Evolutionary conservation across 2,888 invertebrate species (phyloP).

Genomic region (Tricholauxania praeusta): DNA sequence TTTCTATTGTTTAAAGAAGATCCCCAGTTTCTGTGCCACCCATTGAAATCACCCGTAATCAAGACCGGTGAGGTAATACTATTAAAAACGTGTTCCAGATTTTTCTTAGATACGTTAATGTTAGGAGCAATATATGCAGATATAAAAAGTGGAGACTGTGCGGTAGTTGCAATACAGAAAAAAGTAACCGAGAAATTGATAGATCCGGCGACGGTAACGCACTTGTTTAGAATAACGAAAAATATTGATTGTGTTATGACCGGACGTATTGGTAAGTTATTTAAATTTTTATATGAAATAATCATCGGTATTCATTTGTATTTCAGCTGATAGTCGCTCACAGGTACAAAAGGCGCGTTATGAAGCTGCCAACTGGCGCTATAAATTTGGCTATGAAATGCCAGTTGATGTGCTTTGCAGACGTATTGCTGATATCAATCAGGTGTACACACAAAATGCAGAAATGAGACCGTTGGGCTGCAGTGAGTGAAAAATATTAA

Average conservation of each 20-base stretch:
- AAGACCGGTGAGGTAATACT: too few relatives aligned
- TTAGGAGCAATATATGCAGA: too few relatives aligned
- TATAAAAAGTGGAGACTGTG: constrained; percentile 92
- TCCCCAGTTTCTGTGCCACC: too few relatives aligned
- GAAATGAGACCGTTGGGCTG: constrained; percentile 99
- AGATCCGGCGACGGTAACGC: constrained; percentile 92
- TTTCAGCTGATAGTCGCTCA: constrained; percentile 90
- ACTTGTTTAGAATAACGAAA: constrained; percentile 90
- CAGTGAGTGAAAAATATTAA: constrained; percentile 68
- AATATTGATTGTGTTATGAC: constrained; percentile 95
- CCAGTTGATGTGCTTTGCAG: constrained; percentile 94
- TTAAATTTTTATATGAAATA: neutral
- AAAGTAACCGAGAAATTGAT: constrained; percentile 98
- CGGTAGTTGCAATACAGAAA: constrained; percentile 98
- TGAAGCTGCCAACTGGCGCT: constrained; percentile 97
- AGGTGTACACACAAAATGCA: constrained; percentile 99
- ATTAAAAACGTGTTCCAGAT: too few relatives aligned
- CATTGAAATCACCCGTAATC: too few relatives aligned
- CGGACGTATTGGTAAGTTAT: constrained; percentile 88
- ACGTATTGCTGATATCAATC: constrained; percentile 94
- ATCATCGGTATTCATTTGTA: neutral
- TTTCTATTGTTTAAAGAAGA: too few relatives aligned
- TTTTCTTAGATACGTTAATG: too few relatives aligned
- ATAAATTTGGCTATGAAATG: constrained; percentile 95
- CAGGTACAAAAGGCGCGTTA: constrained; percentile 97